A percentile compares a stretch with the other conserved stretches of the same genome.
Conservation (phyloP, 2,888 invertebrate species). For the Pyrochroa serraticornis region DNA sequence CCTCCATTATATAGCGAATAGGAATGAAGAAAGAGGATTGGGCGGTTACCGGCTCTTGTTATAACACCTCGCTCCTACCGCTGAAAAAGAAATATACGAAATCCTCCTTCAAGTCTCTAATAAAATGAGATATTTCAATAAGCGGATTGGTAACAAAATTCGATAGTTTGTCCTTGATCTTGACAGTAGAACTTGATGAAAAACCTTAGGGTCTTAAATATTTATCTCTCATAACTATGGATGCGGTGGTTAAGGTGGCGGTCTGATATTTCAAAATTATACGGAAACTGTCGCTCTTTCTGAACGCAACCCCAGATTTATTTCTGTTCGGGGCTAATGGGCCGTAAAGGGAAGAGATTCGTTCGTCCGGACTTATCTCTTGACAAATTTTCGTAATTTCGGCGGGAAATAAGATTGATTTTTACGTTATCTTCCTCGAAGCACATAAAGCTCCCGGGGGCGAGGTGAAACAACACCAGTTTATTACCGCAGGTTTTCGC, state of each 20-base stretch:
- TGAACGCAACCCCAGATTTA: conserved; percentile 24
- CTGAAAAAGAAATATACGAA: too few relatives aligned
- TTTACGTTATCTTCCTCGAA: conserved; percentile 15
- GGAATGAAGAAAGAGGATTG: too few relatives aligned
- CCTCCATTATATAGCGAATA: too few relatives aligned
- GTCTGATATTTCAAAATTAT: conserved; percentile 25
- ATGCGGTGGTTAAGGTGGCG: conserved; percentile 17
- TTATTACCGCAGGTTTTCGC: too few relatives aligned
- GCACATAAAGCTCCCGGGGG: not conserved
- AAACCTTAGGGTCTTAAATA: not conserved
- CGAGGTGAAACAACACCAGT: too few relatives aligned
- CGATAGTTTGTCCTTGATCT: too few relatives aligned
- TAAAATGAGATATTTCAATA: too few relatives aligned
- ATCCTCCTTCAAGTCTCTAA: too few relatives aligned
- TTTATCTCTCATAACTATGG: conserved; percentile 14
- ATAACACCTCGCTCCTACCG: too few relatives aligned
- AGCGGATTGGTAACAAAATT: too few relatives aligned
- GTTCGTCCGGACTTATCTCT: conserved; percentile 20
- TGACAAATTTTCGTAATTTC: conserved; percentile 32
- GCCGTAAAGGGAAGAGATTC: conserved; percentile 23
- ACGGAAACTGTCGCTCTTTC: conserved; percentile 26
- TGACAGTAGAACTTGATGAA: too few relatives aligned
- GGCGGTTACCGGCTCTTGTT: too few relatives aligned
- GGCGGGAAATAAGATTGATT: conserved; percentile 27
- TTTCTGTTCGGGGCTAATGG: conserved; percentile 26